phyloP scores from a whole-genome alignment of 2,888 invertebrate species.

The Papilio gigon region DNA sequence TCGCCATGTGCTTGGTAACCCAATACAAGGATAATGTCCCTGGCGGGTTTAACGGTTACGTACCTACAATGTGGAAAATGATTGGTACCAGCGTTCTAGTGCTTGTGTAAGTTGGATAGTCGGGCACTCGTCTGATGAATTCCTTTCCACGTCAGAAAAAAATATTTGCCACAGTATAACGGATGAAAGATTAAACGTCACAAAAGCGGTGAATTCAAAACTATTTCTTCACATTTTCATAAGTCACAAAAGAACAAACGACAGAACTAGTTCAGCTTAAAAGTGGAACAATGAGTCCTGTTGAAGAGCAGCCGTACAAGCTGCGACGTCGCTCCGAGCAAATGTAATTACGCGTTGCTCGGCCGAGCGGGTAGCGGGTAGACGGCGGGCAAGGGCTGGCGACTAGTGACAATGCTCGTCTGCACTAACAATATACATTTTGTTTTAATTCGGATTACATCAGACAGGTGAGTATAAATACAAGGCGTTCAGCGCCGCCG shows the following conservation, averaged over 20 bases:
- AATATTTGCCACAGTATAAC: too few species aligned
- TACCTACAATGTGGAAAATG: background rate
- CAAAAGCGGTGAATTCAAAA: conserved; percentile 11
- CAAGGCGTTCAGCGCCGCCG: conserved; percentile 72
- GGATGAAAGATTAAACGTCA: conserved; percentile 10
- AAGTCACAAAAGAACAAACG: conserved; percentile 22
- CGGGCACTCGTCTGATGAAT: background rate
- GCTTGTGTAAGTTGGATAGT: background rate
- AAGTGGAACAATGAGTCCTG: conserved; percentile 31
- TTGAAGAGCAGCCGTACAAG: conserved; percentile 26
- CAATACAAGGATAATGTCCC: conserved; percentile 1
- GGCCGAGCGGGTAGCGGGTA: conserved; percentile 5
- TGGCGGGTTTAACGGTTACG: background rate
- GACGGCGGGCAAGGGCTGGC: background rate
- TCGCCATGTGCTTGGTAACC: conserved; percentile 18
- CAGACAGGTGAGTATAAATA: conserved; percentile 68
- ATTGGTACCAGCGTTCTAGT: background rate
- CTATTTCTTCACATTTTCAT: conserved; percentile 11
- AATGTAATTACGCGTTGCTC: conserved; percentile 39
- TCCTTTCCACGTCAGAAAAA: background rate
- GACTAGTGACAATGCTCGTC: conserved; percentile 43
- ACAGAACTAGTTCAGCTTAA: conserved; percentile 15
- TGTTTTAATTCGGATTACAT: conserved; percentile 65
- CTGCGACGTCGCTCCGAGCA: conserved; percentile 25
- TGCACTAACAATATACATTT: conserved; percentile 52